A percentile compares a stretch with the other conserved stretches of the same genome.
Conservation (phyloP, 2,797 vertebrate genomes). For the Amphiprion clarkii region DNA sequence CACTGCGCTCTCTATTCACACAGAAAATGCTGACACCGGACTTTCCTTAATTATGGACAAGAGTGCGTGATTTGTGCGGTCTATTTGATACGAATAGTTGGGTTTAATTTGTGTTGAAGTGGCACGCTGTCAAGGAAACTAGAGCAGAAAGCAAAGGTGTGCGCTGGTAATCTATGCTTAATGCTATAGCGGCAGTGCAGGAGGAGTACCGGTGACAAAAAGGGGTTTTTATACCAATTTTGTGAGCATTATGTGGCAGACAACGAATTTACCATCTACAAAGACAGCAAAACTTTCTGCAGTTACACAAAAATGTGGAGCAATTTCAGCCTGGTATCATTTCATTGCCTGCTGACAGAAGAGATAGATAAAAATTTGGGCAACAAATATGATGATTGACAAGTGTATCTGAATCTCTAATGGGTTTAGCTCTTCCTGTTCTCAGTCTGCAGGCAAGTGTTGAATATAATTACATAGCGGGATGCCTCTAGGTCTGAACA, state of each 20-base stretch:
- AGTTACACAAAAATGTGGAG: not conserved
- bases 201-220: not conserved
- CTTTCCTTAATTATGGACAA: constrained; percentile 67
- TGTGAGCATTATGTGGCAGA: not conserved
- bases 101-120: constrained; percentile 68
- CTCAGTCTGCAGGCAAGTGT: not conserved
- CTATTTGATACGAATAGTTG: constrained; percentile 60
- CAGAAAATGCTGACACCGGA: constrained; percentile 68
- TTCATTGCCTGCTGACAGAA: not conserved
- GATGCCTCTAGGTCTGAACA: constrained; percentile 2
- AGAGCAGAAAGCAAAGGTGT: constrained; percentile 27
- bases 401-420: not conserved
- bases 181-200: not conserved
- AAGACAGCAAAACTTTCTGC: not conserved
- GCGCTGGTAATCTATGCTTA: not conserved
- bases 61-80: constrained; percentile 50
- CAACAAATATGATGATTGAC: constrained; percentile 4
- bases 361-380: no score
- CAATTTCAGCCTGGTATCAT: not conserved
- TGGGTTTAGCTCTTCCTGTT: not conserved
- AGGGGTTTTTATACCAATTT: not conserved
- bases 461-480: not conserved
- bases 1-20: constrained; percentile 52
- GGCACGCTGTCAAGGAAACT: constrained; percentile 46
- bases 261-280: not conserved